Evolutionary conservation across 2,113 vertebrate species (phyloP).

Genomic region (Cichladusa arquata): DNA sequence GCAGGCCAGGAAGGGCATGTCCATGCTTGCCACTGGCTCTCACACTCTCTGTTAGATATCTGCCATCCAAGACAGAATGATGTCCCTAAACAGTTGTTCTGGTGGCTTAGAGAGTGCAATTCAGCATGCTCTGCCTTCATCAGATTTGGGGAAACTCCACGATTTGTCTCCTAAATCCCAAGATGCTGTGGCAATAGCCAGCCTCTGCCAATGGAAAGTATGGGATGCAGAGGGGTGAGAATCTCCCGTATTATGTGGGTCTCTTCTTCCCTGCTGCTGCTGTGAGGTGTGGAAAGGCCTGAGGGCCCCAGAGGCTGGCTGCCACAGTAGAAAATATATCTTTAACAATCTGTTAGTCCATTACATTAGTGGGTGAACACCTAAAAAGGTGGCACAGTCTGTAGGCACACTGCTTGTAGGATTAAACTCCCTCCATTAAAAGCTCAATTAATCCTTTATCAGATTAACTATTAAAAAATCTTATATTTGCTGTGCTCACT

Average conservation of each 20-base stretch:
- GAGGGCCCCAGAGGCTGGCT: neutral
- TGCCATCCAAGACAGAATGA: neutral
- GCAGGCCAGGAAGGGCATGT: neutral
- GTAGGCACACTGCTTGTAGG: neutral
- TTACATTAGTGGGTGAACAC: neutral
- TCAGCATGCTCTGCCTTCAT: neutral
- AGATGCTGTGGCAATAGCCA: neutral
- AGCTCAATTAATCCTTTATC: slow-evolving; percentile 37
- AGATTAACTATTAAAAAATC: slow-evolving; percentile 27
- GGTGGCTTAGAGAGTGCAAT: neutral
- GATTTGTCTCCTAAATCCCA: neutral
- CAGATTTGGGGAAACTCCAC: neutral
- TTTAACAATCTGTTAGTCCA: neutral
- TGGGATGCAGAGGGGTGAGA: accelerated
- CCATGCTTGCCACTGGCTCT: neutral
- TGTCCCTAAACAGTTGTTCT: neutral
- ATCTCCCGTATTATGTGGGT: accelerated
- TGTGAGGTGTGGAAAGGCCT: neutral
- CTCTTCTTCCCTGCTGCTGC: neutral
- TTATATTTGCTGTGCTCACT: neutral
- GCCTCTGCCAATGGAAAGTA: neutral
- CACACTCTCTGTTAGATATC: neutral
- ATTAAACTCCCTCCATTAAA: neutral
- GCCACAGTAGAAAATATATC: neutral
- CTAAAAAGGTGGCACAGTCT: neutral